These are phyloP conservation scores for Helicoverpa assulta DNA, from an alignment of 2,888 invertebrate genomes.

Conservation along the genomic window DNA sequence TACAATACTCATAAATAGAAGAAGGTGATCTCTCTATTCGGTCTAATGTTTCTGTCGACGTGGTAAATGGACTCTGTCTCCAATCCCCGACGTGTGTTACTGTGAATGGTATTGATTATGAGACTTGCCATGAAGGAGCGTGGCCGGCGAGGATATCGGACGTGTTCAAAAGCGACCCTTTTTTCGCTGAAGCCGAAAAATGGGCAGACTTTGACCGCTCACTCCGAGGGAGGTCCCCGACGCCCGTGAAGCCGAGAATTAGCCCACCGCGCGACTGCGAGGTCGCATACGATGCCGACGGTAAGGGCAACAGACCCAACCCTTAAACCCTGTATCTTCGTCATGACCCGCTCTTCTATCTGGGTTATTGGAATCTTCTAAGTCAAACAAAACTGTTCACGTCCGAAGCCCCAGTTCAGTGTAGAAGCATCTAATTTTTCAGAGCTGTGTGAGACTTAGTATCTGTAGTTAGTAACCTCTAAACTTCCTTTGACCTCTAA, in stretches of 20 bases:
- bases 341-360: conserved; percentile 74
- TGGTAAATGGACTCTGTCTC: conserved; percentile 58
- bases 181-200: conserved; percentile 89
- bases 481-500: conserved; percentile 45
- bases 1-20: conserved; percentile 58
- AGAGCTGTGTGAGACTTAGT: conserved; percentile 65
- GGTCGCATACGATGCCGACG: conserved; percentile 94
- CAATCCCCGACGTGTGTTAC: conserved; percentile 59
- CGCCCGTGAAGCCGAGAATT: conserved; percentile 93
- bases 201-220: conserved; percentile 90
- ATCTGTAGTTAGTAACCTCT: conserved; percentile 67
- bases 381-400: conserved; percentile 44
- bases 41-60: conserved; percentile 44
- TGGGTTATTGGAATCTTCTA: conserved; percentile 46
- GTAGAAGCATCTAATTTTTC: conserved; percentile 56
- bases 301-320: conserved; percentile 90
- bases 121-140: conserved; percentile 88
- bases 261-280: conserved; percentile 93
- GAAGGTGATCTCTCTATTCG: conserved; percentile 35
- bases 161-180: conserved; percentile 87
- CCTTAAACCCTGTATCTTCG: conserved; percentile 82
- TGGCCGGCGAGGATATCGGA: conserved; percentile 86
- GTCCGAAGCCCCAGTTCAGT: conserved; percentile 60
- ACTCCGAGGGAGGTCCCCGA: conserved; percentile 91
- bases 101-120: conserved; percentile 81